Evolutionary conservation across 2,113 vertebrate species (phyloP).

Genomic region (Leptocoma aspasia): DNA sequence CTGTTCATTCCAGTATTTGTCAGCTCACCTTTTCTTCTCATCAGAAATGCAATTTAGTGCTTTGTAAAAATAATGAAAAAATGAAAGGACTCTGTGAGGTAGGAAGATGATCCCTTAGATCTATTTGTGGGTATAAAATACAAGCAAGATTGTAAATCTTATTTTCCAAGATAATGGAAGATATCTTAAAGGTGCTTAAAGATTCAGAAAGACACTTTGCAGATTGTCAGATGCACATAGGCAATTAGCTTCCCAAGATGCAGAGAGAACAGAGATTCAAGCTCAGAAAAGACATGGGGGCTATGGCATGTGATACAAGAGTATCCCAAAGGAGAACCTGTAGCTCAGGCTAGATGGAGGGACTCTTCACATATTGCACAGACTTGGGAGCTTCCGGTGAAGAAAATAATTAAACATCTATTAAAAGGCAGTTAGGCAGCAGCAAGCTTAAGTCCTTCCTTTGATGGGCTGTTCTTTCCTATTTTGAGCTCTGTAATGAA

Average conservation of each 20-base stretch:
- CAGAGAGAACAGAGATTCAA: neutral
- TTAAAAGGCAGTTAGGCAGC: neutral
- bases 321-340: neutral
- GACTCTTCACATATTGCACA: neutral
- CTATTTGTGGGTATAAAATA: neutral
- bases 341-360: neutral
- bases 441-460: neutral
- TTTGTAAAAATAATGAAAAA: neutral
- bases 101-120: neutral
- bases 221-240: neutral
- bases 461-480: neutral
- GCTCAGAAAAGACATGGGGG: neutral
- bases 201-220: neutral
- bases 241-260: neutral
- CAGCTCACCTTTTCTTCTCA: neutral
- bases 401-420: neutral
- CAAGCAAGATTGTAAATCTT: neutral
- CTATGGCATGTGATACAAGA: neutral
- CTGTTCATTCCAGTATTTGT: neutral
- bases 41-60: neutral
- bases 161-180: neutral
- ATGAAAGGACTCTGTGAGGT: neutral
- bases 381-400: neutral
- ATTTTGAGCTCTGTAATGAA: neutral
- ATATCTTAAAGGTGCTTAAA: neutral